Conservation (phyloP, 30 jellyfish, hydroid and myxozoan genomes). For the Cassiopea xamachana region DNA sequence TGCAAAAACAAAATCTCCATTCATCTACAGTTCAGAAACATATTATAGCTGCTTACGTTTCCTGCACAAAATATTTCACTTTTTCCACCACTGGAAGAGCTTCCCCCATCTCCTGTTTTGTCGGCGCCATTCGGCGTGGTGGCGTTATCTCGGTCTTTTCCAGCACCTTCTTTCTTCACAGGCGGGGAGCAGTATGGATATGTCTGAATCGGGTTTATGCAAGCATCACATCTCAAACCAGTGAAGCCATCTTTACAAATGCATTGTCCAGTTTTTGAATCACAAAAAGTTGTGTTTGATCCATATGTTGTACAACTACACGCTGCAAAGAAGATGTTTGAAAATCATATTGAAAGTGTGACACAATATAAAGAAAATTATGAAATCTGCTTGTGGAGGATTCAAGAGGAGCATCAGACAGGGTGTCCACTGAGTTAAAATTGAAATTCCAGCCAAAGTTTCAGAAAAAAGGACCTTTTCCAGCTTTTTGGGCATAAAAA, state of each 20-base stretch:
- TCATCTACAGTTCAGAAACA: no score
- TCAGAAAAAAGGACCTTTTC: no score
- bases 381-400: no score
- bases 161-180: background rate
- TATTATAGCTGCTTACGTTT: background rate
- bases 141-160: background rate
- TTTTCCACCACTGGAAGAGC: background rate
- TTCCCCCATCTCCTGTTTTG: background rate
- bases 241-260: slow-evolving; percentile 65
- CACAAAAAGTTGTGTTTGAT: slow-evolving; percentile 50
- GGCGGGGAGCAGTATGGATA: slow-evolving; percentile 8
- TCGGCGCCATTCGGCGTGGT: background rate
- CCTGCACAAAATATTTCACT: background rate
- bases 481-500: no score
- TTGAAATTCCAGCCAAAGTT: no score
- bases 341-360: background rate
- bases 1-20: no score
- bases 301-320: slow-evolving; percentile 77
- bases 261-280: slow-evolving; percentile 82
- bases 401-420: no score
- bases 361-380: background rate
- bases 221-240: slow-evolving; percentile 70
- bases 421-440: no score
- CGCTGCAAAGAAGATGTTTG: slow-evolving; percentile 31
- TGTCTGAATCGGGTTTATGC: background rate